A percentile compares a stretch with the other conserved stretches of the same genome.
These are phyloP conservation scores for Drosophila paranaensis DNA, from an alignment of 2,888 invertebrate species.

Conservation along the genomic window DNA sequence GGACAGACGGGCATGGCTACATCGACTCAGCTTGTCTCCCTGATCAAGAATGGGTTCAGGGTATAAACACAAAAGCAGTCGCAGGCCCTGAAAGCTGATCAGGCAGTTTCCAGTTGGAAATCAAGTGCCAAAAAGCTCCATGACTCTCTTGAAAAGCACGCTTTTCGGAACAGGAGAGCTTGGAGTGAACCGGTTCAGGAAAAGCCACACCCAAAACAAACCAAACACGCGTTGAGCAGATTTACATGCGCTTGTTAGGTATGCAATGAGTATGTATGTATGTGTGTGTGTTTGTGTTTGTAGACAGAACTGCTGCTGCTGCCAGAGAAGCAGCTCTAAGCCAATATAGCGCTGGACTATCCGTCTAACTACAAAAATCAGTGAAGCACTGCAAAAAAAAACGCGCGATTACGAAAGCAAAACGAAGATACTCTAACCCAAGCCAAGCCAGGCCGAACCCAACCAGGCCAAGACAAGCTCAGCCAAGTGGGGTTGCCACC, in stretches of 20 bases:
- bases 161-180: not conserved
- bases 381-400: constrained; percentile 80
- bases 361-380: constrained; percentile 67
- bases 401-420: constrained; percentile 68
- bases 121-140: constrained; percentile 29
- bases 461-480: constrained; percentile 36
- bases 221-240: constrained; percentile 67
- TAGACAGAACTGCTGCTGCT: constrained; percentile 67
- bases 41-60: constrained; percentile 43
- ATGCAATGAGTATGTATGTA: constrained; percentile 19
- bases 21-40: too few species aligned
- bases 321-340: constrained; percentile 66
- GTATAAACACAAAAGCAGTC: too few species aligned
- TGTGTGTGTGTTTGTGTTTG: constrained; percentile 35
- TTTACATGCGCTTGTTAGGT: constrained; percentile 67
- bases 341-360: constrained; percentile 75
- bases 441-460: constrained; percentile 27
- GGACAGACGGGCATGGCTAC: too few species aligned
- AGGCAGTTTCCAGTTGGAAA: constrained; percentile 54
- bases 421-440: constrained; percentile 69
- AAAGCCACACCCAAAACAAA: constrained; percentile 69
- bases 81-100: too few species aligned
- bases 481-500: constrained; percentile 55
- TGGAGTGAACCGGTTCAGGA: constrained; percentile 61
- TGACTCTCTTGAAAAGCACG: constrained; percentile 34